Percentiles rank a stretch among this genome's conserved stretches.
Conservation (phyloP, 2,113 vertebrate species). For the Nycticorax nycticorax region DNA sequence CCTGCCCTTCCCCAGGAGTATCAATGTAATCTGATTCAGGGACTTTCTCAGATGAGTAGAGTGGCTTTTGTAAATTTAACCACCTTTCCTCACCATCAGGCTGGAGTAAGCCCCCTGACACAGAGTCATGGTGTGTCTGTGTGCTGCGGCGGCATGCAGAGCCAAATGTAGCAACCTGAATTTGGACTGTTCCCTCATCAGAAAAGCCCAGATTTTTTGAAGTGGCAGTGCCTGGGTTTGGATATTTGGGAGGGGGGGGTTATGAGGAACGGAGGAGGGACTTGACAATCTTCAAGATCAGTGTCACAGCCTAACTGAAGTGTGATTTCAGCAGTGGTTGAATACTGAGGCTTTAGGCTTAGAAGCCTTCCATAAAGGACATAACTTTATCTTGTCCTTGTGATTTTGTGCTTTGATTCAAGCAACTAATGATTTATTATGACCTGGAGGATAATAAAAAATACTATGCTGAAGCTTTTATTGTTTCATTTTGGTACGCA, state of each 20-base stretch:
- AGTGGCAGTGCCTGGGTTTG: background rate
- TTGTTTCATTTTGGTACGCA: constrained; percentile 36
- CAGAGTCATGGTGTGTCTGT: background rate
- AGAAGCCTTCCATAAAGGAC: background rate
- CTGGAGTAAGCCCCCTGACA: background rate
- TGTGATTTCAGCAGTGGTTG: background rate
- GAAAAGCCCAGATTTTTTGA: background rate
- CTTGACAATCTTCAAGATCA: background rate
- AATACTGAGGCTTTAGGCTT: background rate
- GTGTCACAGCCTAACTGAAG: background rate
- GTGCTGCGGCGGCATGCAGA: background rate
- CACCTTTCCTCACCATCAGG: background rate
- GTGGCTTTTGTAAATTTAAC: background rate
- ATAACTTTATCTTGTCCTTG: constrained; percentile 35
- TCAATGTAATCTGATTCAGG: background rate
- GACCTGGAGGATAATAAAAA: constrained; percentile 38
- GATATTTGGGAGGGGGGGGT: background rate
- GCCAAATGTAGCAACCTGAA: background rate
- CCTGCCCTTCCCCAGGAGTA: background rate
- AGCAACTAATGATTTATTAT: constrained; percentile 39
- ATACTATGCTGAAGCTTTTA: constrained; percentile 20
- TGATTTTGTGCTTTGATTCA: constrained; percentile 45
- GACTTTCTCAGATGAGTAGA: background rate
- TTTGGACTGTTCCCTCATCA: background rate
- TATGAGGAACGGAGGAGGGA: background rate